Conservation (phyloP, 2,888 invertebrate genomes). For the Drosophila dives region DNA sequence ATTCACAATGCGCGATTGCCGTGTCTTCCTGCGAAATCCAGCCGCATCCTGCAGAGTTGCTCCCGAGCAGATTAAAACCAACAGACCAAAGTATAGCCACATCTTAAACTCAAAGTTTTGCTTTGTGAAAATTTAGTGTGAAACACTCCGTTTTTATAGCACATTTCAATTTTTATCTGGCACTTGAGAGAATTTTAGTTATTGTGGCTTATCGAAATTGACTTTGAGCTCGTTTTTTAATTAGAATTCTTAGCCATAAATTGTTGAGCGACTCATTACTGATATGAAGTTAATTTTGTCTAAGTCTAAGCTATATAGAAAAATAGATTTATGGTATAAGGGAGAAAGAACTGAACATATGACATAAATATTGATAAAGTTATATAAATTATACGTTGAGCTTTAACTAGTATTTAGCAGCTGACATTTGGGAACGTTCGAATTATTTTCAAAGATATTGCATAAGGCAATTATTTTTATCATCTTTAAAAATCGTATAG, state of each 20-base stretch:
- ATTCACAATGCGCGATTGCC: constrained; percentile 12
- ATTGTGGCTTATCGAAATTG: constrained; percentile 13
- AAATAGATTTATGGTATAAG: not conserved
- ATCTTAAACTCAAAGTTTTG: not conserved
- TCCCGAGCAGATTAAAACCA: not conserved
- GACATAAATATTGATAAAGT: not conserved
- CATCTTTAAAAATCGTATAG: not conserved
- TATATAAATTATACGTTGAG: not conserved
- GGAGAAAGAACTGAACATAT: not conserved
- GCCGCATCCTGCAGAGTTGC: not conserved
- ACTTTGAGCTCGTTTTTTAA: not conserved
- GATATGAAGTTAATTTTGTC: not conserved
- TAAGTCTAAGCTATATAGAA: not conserved
- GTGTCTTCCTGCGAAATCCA: not conserved
- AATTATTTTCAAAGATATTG: not conserved
- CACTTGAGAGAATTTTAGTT: not conserved
- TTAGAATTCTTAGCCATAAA: not conserved
- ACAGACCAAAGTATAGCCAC: not conserved
- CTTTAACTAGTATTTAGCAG: not conserved
- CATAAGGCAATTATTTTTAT: not conserved
- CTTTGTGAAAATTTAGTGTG: not conserved
- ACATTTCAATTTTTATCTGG: not conserved
- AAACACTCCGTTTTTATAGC: constrained; percentile 6
- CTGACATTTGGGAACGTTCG: too few species aligned
- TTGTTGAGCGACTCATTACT: not conserved